Evolutionary conservation across 1,140 invertebrate genomes (phyloP), one percentile per base, ranked within the genome.

Genomic region (Agrilus planipennis): DNA sequence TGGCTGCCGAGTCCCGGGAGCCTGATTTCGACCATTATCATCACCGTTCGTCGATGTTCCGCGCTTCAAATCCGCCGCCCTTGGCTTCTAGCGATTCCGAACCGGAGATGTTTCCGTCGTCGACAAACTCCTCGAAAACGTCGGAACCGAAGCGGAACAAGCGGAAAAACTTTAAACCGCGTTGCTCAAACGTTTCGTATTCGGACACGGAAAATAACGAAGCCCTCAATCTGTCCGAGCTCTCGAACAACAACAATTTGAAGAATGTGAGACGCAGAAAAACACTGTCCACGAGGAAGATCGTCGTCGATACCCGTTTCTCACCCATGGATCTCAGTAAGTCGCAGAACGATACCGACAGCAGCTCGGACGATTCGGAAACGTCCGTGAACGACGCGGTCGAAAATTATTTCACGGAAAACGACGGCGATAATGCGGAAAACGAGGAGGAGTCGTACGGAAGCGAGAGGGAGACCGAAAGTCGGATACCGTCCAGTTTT

Each of bases 91-190:
- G 51, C 46, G 57, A 61, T 41, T 61, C 57, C 15, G 57, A 59
- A 28, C 44, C 54, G 37, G 55, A 60, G 67, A 27, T 27, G 23
- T 4, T 36, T 6, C 34, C 34, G 14, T n/a, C n/a, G n/a, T n/a
- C n/a, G n/a, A n/a, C n/a, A n/a, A n/a, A n/a, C n/a, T n/a, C n/a
- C n/a, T n/a, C n/a, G n/a, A 68, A 69, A 53, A 65, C 62, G 49
- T 69, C 68, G 45, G 62, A 64, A 48, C 69, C 70, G 37, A 73
- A 73, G 57, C 63, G 72, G 41, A 79, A 79, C 58, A 79, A 79
- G 48, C 60, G 76, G 35, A 79, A 79, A 53, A 77, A 79, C 55
- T 79, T 79, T 58, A 73, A 77, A 51, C 76, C 76, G 0, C 57
- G 75, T 43, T 75, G 71, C 52, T 68, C 71, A 29, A 76, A 76